Conservation (phyloP, 2,888 invertebrate genomes). For the Myopa testacea region DNA sequence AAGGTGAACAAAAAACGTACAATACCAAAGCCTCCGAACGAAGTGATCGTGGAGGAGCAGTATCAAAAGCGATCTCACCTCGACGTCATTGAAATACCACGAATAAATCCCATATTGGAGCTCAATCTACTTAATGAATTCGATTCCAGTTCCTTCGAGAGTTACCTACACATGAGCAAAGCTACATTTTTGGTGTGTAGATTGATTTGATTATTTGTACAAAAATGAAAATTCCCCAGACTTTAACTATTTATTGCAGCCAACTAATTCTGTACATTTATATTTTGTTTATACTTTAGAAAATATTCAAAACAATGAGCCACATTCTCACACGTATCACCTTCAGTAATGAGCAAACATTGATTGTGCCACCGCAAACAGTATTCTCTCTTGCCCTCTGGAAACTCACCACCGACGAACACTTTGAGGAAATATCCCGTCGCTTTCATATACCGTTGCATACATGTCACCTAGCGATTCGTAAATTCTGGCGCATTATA, state of each 20-base stretch:
- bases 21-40: background rate
- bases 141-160: slow-evolving; percentile 58
- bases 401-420: slow-evolving; percentile 65
- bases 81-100: background rate
- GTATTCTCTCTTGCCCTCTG: slow-evolving; percentile 63
- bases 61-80: background rate
- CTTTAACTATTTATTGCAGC: too few species aligned
- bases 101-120: slow-evolving; percentile 45
- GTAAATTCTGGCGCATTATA: slow-evolving; percentile 63
- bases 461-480: slow-evolving; percentile 60
- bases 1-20: background rate
- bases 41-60: background rate
- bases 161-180: slow-evolving; percentile 61
- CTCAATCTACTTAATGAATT: slow-evolving; percentile 62
- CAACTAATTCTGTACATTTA: too few species aligned
- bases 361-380: slow-evolving; percentile 56
- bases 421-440: slow-evolving; percentile 64
- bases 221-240: too few species aligned
- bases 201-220: background rate
- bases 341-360: slow-evolving; percentile 22
- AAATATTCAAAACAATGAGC: slow-evolving; percentile 47
- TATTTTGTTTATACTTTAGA: slow-evolving; percentile 35
- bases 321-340: slow-evolving; percentile 38
- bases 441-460: slow-evolving; percentile 61
- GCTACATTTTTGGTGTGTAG: slow-evolving; percentile 59